These are phyloP conservation scores for Pheosia gnoma DNA, from an alignment of 2,888 invertebrate species.

Conservation along the genomic window DNA sequence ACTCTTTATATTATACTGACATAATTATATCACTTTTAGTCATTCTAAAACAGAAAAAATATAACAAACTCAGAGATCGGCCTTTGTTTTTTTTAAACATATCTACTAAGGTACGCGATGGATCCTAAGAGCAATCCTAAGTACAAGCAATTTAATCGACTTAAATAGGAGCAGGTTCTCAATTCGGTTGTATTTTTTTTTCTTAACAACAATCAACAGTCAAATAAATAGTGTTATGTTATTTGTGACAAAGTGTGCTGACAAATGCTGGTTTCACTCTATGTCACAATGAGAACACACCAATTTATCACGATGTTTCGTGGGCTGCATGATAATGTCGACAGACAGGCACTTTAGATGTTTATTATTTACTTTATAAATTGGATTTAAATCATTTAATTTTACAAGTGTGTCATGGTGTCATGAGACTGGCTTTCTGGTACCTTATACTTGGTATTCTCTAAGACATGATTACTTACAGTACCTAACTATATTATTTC, in stretches of 20 bases:
- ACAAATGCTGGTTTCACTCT: constrained; percentile 29
- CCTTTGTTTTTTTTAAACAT: no score
- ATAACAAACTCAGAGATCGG: no score
- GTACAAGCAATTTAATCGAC: no score
- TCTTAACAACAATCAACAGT: constrained; percentile 14
- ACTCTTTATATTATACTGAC: no score
- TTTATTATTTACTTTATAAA: constrained; percentile 22
- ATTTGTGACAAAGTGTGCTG: constrained; percentile 37
- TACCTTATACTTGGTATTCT: no score
- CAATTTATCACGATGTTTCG: constrained; percentile 32
- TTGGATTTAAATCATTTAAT: constrained; percentile 2
- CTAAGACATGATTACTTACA: no score
- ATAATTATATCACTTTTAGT: no score
- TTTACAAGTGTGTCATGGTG: not conserved
- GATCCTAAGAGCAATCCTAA: no score
- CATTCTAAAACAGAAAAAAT: no score
- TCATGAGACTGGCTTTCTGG: not conserved
- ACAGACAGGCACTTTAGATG: constrained; percentile 18
- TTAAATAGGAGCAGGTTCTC: no score
- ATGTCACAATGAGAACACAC: constrained; percentile 33
- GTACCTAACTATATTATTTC: not conserved
- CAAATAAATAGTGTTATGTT: constrained; percentile 22
- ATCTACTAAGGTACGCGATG: no score
- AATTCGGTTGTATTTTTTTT: not conserved
- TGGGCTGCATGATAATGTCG: constrained; percentile 30